phyloP scores from a whole-genome alignment of 2,113 vertebrate genomes.

The Callionymus lyra region DNA sequence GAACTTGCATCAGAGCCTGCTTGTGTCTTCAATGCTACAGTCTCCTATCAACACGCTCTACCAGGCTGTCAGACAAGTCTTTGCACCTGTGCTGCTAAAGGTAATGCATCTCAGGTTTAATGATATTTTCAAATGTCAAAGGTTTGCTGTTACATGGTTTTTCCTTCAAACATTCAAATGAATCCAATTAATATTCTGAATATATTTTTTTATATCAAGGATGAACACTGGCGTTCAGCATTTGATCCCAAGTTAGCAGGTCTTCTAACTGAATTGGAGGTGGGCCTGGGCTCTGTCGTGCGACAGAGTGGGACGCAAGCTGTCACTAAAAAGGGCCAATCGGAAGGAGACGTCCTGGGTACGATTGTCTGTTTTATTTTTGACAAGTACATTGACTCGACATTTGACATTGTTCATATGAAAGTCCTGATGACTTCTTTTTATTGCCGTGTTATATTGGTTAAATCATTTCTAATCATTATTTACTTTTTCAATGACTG shows the following conservation, averaged over 20 bases:
- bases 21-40: conserved; percentile 92
- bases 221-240: conserved; percentile 83
- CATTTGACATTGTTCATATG: background rate
- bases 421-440: too few relatives aligned
- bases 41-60: conserved; percentile 91
- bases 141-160: too few relatives aligned
- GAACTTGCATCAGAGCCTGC: conserved; percentile 82
- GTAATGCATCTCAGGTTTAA: conserved; percentile 41
- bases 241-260: conserved; percentile 91
- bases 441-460: background rate
- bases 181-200: too few relatives aligned
- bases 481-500: background rate
- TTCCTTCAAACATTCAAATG: too few relatives aligned
- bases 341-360: conserved; percentile 80
- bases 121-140: too few relatives aligned
- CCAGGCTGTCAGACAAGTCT: conserved; percentile 84
- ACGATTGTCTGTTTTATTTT: conserved; percentile 13
- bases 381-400: too few relatives aligned
- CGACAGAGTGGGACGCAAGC: conserved; percentile 69
- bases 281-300: conserved; percentile 79
- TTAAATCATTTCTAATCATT: background rate
- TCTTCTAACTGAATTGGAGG: conserved; percentile 85
- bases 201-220: conserved; percentile 71
- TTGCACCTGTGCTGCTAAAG: conserved; percentile 84
- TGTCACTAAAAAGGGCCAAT: conserved; percentile 48